Base-by-base conservation (phyloP, 2,113 vertebrate genomes). In the Pterocles gutturalis region DNA sequence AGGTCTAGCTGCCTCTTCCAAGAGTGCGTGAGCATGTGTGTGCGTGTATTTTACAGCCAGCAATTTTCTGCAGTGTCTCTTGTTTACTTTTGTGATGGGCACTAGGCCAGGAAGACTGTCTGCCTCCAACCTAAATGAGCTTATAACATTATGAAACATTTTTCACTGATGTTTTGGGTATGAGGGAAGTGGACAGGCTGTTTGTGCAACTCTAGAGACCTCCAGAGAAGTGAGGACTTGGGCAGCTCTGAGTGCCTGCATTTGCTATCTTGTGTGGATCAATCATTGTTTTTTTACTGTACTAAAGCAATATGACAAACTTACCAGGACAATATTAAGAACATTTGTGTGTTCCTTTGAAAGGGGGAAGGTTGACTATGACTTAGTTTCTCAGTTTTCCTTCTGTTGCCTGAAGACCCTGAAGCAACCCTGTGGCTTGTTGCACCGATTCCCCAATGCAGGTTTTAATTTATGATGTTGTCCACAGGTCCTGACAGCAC, bases 51-150 rank as follows among this genome's bases (percentile, higher is more conserved):
- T 84, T 85, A 69, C 19, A 60, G 84, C 43, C 34, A 94, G 72
- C 45, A 83, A 78, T 94, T 95, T 82, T 89, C 83, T 93, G 64
- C 70, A 93, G 60, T 65, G 15, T 89, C 82, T 97, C 83, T 79
- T 90, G 80, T 95, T 97, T 93, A 70, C 87, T 92, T 97, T 81
- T 95, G 66, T 92, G 82, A 82, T 66, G 69, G 90, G 94, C 84
- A 7, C 11, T n/a, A 54, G 29, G 81, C 96, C 98, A 98, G 86
- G 77, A 95, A 95, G 53, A 89, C 95, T 97, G 90, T 95, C 94
- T 96, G 87, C 54, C 87, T 97, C 87, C 84, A 79, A 87, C 60
- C 18, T 83, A 94, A 95, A 97, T 91, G 88, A 92, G 81, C 70
- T 95, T 89, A 90, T 85, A 94, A 36, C 61, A 83, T 94, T 72